These are phyloP conservation scores for Candidula unifasciata DNA, from an alignment of 2,888 invertebrate genomes.

Conservation along the genomic window DNA sequence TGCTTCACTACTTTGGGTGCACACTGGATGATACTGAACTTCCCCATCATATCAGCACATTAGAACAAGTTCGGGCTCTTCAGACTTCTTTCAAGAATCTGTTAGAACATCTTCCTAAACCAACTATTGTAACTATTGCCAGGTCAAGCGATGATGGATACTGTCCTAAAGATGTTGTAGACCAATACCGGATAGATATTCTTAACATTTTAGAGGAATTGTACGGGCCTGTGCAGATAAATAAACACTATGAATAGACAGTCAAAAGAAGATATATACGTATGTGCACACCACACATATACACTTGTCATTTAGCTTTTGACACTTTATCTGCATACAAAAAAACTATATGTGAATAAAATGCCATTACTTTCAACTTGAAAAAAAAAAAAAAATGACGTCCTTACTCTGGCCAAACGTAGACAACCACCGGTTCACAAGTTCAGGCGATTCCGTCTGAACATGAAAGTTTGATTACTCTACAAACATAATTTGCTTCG, in stretches of 20 bases:
- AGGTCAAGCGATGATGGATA: conserved; percentile 91
- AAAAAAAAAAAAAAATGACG: conserved; percentile 65
- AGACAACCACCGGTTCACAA: no score
- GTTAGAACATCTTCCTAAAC: conserved; percentile 82
- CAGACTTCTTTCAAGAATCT: conserved; percentile 81
- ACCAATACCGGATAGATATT: conserved; percentile 84
- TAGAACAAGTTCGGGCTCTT: conserved; percentile 83
- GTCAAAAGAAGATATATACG: no score
- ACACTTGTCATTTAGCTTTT: no score
- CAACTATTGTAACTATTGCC: conserved; percentile 88
- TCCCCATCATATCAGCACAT: conserved; percentile 88
- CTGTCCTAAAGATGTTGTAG: conserved; percentile 90
- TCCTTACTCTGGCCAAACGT: no score
- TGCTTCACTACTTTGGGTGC: conserved; percentile 82
- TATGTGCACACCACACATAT: no score
- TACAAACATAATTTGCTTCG: no score
- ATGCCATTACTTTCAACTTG: no score
- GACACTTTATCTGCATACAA: no score
- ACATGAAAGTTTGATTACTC: no score
- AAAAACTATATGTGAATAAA: no score
- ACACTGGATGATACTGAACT: conserved; percentile 89
- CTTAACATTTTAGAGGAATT: conserved; percentile 64
- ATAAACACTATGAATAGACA: conserved; percentile 32
- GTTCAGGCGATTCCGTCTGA: no score
- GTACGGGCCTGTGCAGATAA: conserved; percentile 54